Conservation (phyloP, 2,888 invertebrate species). For the Torymus texanus region DNA sequence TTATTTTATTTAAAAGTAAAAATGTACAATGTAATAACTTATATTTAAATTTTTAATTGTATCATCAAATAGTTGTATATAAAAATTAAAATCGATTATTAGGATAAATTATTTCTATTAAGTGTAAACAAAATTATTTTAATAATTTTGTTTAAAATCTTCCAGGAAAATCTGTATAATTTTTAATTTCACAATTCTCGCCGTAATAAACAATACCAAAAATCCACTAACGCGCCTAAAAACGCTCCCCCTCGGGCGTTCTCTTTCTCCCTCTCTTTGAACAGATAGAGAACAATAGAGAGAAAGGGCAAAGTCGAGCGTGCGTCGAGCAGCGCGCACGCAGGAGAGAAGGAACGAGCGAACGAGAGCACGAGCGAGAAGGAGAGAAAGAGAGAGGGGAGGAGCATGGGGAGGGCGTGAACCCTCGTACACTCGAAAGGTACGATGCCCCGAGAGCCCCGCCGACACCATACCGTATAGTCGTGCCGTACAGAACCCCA, state of each 20-base stretch:
- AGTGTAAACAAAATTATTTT: too few relatives aligned
- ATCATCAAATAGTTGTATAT: too few relatives aligned
- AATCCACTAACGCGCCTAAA: constrained; percentile 34
- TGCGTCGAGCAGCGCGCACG: constrained; percentile 9
- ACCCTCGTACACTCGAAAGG: constrained; percentile 55
- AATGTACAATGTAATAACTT: too few relatives aligned
- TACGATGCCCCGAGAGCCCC: constrained; percentile 60
- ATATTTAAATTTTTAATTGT: too few relatives aligned
- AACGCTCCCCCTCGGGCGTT: constrained; percentile 13
- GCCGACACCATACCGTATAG: constrained; percentile 61
- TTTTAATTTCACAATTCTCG: background rate
- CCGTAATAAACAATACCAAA: constrained; percentile 26
- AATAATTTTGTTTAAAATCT: too few relatives aligned
- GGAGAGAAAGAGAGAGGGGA: constrained; percentile 37
- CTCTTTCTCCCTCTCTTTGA: constrained; percentile 5
- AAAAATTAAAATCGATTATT: too few relatives aligned
- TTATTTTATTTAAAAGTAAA: too few relatives aligned
- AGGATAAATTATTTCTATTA: too few relatives aligned
- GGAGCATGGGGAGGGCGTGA: constrained; percentile 56
- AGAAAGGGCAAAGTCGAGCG: constrained; percentile 30
- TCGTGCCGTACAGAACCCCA: constrained; percentile 64
- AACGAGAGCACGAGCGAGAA: constrained; percentile 23
- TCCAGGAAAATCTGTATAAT: background rate
- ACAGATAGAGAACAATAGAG: constrained; percentile 50
- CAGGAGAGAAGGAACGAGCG: constrained; percentile 8